Conservation (phyloP, 2,888 invertebrate genomes). For the Oligia fasciuncula region DNA sequence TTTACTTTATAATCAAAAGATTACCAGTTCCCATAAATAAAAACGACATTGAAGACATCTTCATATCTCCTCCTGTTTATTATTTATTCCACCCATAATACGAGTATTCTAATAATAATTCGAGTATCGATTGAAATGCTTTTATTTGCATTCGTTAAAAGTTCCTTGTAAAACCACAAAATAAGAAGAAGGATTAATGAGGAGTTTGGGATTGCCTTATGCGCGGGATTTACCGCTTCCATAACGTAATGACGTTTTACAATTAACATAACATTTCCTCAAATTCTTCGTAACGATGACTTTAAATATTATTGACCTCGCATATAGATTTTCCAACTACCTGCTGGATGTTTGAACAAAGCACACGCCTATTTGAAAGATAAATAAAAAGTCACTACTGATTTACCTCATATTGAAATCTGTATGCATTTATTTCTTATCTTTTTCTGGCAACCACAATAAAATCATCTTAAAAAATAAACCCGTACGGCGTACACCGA, state of each 20-base stretch:
- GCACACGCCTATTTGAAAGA: conserved; percentile 19
- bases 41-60: background rate
- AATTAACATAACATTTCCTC: conserved; percentile 16
- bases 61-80: background rate
- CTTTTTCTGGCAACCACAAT: conserved; percentile 25
- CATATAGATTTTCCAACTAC: conserved; percentile 11
- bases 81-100: background rate
- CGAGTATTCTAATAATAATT: conserved; percentile 8
- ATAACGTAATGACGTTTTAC: conserved; percentile 4
- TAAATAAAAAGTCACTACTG: conserved; percentile 24
- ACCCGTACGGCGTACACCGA: background rate
- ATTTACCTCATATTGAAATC: conserved; percentile 1
- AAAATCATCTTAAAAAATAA: conserved; percentile 24
- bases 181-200: conserved; percentile 1
- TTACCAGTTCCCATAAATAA: background rate
- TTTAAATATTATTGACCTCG: conserved; percentile 39
- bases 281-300: conserved; percentile 17
- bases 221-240: conserved; percentile 52
- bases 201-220: conserved; percentile 17
- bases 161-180: conserved; percentile 40
- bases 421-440: background rate
- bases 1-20: background rate
- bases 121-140: background rate
- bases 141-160: conserved; percentile 13
- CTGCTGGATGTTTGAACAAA: conserved; percentile 33